Evolutionary conservation across 64 coral and sea anemone genomes (phyloP).

Genomic region (Actinia equina): DNA sequence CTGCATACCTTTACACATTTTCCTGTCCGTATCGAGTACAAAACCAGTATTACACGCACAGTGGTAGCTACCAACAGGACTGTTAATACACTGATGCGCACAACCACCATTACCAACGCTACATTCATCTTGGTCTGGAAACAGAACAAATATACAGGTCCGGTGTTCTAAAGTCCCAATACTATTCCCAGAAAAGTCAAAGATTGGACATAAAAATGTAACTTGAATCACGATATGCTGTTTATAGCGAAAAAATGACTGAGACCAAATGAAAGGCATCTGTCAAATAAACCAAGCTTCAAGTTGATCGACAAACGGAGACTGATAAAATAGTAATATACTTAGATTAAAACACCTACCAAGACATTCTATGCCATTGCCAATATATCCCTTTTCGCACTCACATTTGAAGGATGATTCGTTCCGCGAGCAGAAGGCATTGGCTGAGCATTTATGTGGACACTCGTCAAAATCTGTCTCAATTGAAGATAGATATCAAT

Average conservation of each 20-base stretch:
- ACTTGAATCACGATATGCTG: too few relatives aligned
- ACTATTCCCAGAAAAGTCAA: too few relatives aligned
- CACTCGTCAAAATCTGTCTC: constrained; percentile 64
- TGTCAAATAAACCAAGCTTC: too few relatives aligned
- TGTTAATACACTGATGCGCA: constrained; percentile 67
- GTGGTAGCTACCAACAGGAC: constrained; percentile 72
- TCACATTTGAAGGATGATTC: constrained; percentile 69
- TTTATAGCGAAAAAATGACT: too few relatives aligned
- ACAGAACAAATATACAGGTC: constrained; percentile 28
- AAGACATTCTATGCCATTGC: constrained; percentile 63
- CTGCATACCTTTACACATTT: constrained; percentile 54
- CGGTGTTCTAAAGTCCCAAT: neutral
- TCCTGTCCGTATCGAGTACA: constrained; percentile 60
- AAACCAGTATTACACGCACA: constrained; percentile 74
- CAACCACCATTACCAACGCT: constrained; percentile 76
- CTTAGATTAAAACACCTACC: constrained; percentile 24
- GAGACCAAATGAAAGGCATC: too few relatives aligned
- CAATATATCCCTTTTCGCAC: constrained; percentile 66
- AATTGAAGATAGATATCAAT: neutral
- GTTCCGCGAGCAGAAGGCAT: constrained; percentile 66
- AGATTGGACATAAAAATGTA: too few relatives aligned
- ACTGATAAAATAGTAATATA: too few relatives aligned
- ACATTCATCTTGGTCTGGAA: constrained; percentile 77
- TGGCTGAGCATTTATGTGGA: constrained; percentile 58
- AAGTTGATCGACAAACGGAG: neutral